Conservation (phyloP, 1,140 invertebrate species). For the Euwallacea fornicatus region DNA sequence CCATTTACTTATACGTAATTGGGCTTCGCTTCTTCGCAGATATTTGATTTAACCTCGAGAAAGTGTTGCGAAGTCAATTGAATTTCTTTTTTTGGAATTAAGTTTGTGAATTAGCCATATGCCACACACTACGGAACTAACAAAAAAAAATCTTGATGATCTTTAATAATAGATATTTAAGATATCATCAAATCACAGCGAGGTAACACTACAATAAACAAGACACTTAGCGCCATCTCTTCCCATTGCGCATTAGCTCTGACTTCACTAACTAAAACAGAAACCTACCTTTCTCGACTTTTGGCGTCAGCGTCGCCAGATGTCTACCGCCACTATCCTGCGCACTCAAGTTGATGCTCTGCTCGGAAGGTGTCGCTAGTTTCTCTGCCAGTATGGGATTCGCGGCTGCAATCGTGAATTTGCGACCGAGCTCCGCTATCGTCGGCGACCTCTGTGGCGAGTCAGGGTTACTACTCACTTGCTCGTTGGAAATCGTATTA, state of each 20-base stretch:
- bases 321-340: slow-evolving; percentile 38
- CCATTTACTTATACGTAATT: no score
- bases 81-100: no score
- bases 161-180: no score
- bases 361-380: slow-evolving; percentile 60
- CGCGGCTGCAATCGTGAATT: slow-evolving; percentile 78
- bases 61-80: neutral
- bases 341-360: slow-evolving; percentile 39
- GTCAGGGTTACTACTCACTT: slow-evolving; percentile 38
- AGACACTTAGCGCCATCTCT: neutral
- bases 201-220: no score
- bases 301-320: slow-evolving; percentile 51
- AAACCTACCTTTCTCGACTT: slow-evolving; percentile 53
- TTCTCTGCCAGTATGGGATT: slow-evolving; percentile 77
- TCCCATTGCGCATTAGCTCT: neutral
- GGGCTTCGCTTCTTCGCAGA: neutral
- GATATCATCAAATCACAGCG: no score
- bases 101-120: no score
- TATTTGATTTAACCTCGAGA: neutral
- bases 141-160: no score
- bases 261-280: neutral
- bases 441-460: slow-evolving; percentile 53
- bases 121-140: no score
- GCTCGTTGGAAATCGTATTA: slow-evolving; percentile 43
- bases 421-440: slow-evolving; percentile 56